Conservation (phyloP, 2,113 vertebrate genomes). For the Spea multiplicata region DNA sequence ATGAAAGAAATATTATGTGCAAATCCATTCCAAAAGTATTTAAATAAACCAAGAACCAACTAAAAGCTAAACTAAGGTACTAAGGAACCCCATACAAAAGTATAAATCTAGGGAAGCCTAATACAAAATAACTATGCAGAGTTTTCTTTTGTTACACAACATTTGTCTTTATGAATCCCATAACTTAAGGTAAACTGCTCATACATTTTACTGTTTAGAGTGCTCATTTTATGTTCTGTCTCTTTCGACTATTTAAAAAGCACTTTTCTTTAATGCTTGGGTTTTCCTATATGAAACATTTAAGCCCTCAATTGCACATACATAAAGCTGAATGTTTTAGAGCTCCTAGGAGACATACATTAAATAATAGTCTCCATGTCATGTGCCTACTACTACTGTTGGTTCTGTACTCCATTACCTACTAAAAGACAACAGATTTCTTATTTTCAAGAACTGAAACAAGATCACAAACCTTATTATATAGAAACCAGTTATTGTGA, state of each 20-base stretch:
- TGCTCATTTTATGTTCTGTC: conserved; percentile 48
- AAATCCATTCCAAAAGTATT: no score
- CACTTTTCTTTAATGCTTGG: conserved; percentile 41
- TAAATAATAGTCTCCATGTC: conserved; percentile 45
- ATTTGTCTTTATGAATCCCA: conserved; percentile 19
- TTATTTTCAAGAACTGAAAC: background rate
- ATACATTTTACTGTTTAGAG: conserved; percentile 25
- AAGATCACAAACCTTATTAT: background rate
- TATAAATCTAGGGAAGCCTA: background rate
- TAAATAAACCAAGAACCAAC: no score
- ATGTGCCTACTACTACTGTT: conserved; percentile 17
- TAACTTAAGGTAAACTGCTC: conserved; percentile 32
- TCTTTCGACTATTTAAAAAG: conserved; percentile 50
- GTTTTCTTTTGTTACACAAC: conserved; percentile 24
- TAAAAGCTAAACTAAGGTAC: no score
- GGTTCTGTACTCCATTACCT: background rate
- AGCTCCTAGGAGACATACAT: conserved; percentile 42
- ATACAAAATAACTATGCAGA: background rate
- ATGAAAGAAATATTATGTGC: no score
- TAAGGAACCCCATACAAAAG: background rate
- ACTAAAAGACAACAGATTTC: conserved; percentile 5
- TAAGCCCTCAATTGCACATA: conserved; percentile 50
- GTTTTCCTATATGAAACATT: conserved; percentile 47
- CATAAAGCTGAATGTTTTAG: conserved; percentile 45
- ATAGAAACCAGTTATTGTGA: no score